phyloP scores from a whole-genome alignment of 2,797 vertebrate species.

The Phataginus tetradactyla region DNA sequence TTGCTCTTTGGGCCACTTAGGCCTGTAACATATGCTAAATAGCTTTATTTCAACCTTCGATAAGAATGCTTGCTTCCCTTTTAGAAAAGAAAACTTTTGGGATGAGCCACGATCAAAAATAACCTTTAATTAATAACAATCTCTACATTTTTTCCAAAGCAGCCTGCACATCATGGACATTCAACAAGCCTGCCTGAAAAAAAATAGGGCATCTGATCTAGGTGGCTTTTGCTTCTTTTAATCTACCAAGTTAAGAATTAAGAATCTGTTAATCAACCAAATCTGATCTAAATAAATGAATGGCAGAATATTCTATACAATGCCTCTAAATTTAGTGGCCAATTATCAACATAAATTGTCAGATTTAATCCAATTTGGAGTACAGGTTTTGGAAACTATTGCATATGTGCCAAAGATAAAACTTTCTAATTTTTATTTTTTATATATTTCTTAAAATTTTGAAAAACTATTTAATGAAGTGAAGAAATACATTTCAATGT shows the following conservation, averaged over 20 bases:
- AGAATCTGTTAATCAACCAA: not conserved
- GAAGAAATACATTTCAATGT: slow-evolving; percentile 32
- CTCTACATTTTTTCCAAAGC: not conserved
- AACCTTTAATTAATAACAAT: slow-evolving; percentile 55
- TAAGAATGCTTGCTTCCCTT: slow-evolving; percentile 12
- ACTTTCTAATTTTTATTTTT: slow-evolving; percentile 31
- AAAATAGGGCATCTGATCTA: not conserved
- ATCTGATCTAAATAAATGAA: slow-evolving; percentile 52
- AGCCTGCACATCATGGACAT: not conserved
- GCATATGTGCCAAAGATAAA: slow-evolving; percentile 47
- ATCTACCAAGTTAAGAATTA: not conserved
- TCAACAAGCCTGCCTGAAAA: slow-evolving; percentile 6
- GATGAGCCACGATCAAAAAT: slow-evolving; percentile 28
- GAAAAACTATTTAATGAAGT: slow-evolving; percentile 47
- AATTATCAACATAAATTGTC: slow-evolving; percentile 44
- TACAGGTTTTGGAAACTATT: slow-evolving; percentile 52
- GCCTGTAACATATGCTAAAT: not conserved
- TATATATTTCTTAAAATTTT: slow-evolving; percentile 40
- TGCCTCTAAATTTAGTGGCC: slow-evolving; percentile 39
- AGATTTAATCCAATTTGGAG: slow-evolving; percentile 43
- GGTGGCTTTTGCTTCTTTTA: slow-evolving; percentile 3
- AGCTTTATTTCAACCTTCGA: not conserved
- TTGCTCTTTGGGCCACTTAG: not conserved
- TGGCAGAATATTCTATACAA: not conserved
- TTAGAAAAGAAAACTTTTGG: slow-evolving; percentile 37